Evolutionary conservation across 2,888 invertebrate genomes (phyloP).

Genomic region (Pharmacophagus antenor): DNA sequence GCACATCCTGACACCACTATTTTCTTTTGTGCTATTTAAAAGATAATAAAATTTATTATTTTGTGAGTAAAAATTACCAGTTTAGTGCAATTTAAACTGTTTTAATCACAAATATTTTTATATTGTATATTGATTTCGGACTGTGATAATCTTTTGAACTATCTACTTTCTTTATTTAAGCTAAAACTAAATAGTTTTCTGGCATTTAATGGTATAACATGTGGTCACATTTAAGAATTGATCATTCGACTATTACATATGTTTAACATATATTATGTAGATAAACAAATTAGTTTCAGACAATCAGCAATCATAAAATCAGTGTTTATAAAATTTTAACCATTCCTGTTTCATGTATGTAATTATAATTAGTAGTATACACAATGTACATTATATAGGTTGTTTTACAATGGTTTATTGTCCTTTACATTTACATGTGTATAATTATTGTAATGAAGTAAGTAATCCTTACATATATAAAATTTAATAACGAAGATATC

Average conservation of each 20-base stretch:
- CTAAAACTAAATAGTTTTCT: neutral
- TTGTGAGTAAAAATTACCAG: neutral
- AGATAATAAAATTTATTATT: neutral
- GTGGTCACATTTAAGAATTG: neutral
- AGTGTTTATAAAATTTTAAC: slow-evolving; percentile 6
- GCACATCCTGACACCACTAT: too few species aligned
- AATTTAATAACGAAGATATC: too few species aligned
- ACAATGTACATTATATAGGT: neutral
- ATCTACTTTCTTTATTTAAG: neutral
- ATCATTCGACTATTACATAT: neutral
- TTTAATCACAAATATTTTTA: neutral
- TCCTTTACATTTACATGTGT: neutral
- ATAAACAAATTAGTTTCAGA: neutral
- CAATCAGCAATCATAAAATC: neutral
- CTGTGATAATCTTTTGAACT: slow-evolving; percentile 24
- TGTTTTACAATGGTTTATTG: neutral
- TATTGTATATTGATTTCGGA: slow-evolving; percentile 18
- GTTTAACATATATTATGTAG: neutral
- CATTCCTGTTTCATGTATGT: slow-evolving; percentile 13
- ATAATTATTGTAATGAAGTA: neutral
- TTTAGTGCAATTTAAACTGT: neutral
- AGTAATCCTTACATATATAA: slow-evolving; percentile 20
- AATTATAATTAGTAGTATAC: neutral
- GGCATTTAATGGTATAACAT: slow-evolving; percentile 16
- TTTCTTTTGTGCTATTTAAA: neutral